Base-by-base conservation (phyloP, 2,797 vertebrate species). In the Cyclopterus lumpus region DNA sequence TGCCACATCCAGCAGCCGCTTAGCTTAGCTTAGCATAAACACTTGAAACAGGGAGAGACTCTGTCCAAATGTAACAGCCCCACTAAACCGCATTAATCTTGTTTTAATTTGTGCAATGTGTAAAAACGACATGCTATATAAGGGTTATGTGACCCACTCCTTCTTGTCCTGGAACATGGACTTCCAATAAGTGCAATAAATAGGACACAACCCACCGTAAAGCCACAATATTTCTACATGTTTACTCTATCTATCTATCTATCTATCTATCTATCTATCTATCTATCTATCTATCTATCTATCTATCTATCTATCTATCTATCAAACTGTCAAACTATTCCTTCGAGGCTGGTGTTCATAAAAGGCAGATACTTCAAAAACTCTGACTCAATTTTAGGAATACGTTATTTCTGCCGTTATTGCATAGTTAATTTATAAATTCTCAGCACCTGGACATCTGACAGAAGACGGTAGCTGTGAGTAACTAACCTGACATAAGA, bases 401-500 rank as follows among this genome's bases (percentile, higher is more conserved):
- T 14, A 48, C 3, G 34, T 18, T 42, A 18, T 40, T 53, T 40
- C 22, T 63, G 46, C 34, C 32, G 38, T 14, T 40, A 16, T 12
- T 44, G 30, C 6, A 42, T 26, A 12, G 12, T 3, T 46, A 11
- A 54, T 28, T 44, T 28, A 42, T 16, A 60, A 16, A 0, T 34
- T 15, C 30, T 48, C 36, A 24, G 65, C 26, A 20, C 12, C 40
- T 51, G 32, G 38, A 36, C 4, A 53, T 42, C 38, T 30, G 55
- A 49, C 18, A 49, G 24, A 69, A 18, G 46, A 67, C 6, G 7
- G 10, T 24, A 32, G 8, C 2, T 30, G 44, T 12, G 60, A 71
- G 38, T 18, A 2, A 57, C 88, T 58, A 61, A 93, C 93, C 90
- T 77, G 76, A 75, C 91, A 95, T 63, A 93, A 51, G 80, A 95